Base-by-base conservation (phyloP, 1,140 invertebrate genomes). In the Megalopta genalis region DNA sequence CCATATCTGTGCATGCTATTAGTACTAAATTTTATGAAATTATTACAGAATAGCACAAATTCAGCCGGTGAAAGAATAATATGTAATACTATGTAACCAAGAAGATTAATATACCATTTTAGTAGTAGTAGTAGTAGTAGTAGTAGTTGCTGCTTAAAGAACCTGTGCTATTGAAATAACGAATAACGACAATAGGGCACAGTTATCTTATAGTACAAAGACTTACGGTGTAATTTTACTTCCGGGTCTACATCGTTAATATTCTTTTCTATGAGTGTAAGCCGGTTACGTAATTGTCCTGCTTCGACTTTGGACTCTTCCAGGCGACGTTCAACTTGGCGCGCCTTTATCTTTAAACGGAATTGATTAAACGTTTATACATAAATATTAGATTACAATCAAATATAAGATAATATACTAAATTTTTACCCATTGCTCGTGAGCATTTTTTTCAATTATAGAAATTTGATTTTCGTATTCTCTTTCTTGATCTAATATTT, bases 401-500 rank as follows among this genome's bases (percentile, higher is more conserved):
- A 80, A 70, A 64, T 16, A 52, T 62, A 70, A 10, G 39, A 49
- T 75, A 76, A 70, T 14, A 25, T 18, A 46, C n/a, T 66, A 66
- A 60, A 62, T 14, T 54, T 84, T 81, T 88, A 94, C 93, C 96
- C 96, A 97, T 87, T 96, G 96, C 85, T 96, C 95, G 88, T 97
- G 96, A 23, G 95, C 94, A 79, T 96, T 96, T 78, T 96, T 95
- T 91, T 97, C 96, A 59, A 96, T 91, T 73, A 94, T 93, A 60
- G 96, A 94, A 83, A 97, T 95, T 83, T 96, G 96, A 66, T 94
- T 94, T 89, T 97, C 97, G 72, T 96, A 95, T 69, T 95, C 95
- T 25, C 96, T 95, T 88, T 97, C 96, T 91, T 97, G 96, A 72
- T 97, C 96, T 16, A 96, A 93, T 54, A 97, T 95, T 93, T 97